phyloP scores from a whole-genome alignment of 2,888 invertebrate genomes.

The Amblyteles armatorius region DNA sequence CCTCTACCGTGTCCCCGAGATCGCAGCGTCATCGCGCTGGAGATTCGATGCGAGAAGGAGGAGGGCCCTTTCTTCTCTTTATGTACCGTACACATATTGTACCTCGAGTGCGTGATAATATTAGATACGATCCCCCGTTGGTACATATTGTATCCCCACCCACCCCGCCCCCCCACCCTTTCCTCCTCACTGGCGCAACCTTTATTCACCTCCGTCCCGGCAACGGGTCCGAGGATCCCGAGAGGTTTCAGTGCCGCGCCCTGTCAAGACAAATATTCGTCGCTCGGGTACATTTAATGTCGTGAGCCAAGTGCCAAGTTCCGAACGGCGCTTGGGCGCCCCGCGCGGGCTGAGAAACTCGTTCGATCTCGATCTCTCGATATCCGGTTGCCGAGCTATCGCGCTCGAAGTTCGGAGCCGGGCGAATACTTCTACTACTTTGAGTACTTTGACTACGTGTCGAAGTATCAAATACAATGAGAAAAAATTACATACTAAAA shows the following conservation, averaged over 20 bases:
- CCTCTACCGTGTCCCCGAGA: constrained; percentile 80
- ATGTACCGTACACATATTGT: constrained; percentile 61
- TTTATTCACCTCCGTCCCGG: constrained; percentile 46
- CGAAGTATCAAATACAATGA: neutral
- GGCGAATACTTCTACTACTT: neutral
- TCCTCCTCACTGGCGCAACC: neutral
- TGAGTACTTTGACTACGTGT: neutral
- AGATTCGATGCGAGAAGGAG: constrained; percentile 17
- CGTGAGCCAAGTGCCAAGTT: neutral
- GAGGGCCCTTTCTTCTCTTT: constrained; percentile 44
- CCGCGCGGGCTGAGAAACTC: constrained; percentile 38
- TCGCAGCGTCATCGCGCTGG: constrained; percentile 77
- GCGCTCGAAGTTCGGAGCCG: constrained; percentile 48
- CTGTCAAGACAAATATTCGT: constrained; percentile 53
- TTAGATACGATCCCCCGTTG: constrained; percentile 66
- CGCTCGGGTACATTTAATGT: constrained; percentile 30
- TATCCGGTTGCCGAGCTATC: constrained; percentile 46
- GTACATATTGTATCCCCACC: constrained; percentile 66
- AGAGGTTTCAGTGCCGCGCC: constrained; percentile 52
- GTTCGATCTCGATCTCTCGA: constrained; percentile 7
- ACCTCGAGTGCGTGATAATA: constrained; percentile 75
- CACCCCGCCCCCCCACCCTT: constrained; percentile 65
- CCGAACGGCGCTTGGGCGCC: constrained; percentile 38
- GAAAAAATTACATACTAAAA: too few relatives aligned
- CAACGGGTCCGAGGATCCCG: neutral